These are phyloP conservation scores for Hemitrygon akajei DNA, from an alignment of 2,797 vertebrate species.

Conservation along the genomic window DNA sequence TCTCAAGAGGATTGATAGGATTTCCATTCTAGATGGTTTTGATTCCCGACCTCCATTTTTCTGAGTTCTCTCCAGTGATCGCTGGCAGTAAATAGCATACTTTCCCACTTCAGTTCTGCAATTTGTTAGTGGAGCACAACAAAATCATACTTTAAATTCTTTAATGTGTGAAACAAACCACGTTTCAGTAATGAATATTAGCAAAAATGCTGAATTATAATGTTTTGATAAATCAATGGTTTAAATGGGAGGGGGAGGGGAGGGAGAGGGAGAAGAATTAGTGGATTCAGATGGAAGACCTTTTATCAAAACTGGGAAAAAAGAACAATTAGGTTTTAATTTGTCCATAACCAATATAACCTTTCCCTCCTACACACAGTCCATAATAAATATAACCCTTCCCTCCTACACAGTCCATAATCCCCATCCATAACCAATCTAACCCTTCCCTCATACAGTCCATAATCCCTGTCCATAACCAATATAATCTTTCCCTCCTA, in stretches of 20 bases:
- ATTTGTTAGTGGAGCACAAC: slow-evolving; percentile 29
- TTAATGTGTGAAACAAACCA: not conserved
- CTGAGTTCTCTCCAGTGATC: slow-evolving; percentile 85
- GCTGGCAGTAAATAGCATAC: slow-evolving; percentile 91
- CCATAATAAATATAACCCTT: no score
- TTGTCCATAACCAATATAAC: no score
- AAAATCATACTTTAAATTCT: not conserved
- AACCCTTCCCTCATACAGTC: no score
- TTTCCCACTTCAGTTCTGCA: slow-evolving; percentile 89
- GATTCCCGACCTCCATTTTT: slow-evolving; percentile 84
- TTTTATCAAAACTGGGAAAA: no score
- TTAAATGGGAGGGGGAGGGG: not conserved
- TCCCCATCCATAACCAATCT: no score
- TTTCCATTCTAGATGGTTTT: slow-evolving; percentile 92
- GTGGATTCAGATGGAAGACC: no score
- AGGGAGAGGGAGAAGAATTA: no score
- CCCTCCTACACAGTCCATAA: no score
- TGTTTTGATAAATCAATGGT: not conserved
- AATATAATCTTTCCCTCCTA: no score
- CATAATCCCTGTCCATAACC: no score
- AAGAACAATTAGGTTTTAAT: no score
- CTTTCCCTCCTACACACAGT: no score
- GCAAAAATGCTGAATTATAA: not conserved
- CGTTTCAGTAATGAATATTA: not conserved
- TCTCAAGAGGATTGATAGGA: slow-evolving; percentile 87